Evolutionary conservation across 2,113 vertebrate genomes (phyloP).

Genomic region (Scartelaos histophorus): DNA sequence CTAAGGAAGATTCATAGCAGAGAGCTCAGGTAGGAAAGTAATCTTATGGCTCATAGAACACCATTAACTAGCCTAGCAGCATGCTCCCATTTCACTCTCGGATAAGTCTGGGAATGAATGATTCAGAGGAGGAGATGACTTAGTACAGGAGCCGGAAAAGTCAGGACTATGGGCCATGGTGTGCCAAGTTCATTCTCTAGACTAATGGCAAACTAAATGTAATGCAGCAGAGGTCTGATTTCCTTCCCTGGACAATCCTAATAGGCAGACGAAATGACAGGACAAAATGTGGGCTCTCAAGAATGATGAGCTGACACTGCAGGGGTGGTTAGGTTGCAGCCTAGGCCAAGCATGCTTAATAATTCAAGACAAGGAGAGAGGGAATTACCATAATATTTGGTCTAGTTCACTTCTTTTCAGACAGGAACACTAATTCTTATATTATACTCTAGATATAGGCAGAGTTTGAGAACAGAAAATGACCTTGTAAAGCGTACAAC

Average conservation of each 20-base stretch:
- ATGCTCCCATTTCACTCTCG: constrained; percentile 71
- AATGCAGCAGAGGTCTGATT: constrained; percentile 30
- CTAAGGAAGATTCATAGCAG: constrained; percentile 69
- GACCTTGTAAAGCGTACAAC: constrained; percentile 22
- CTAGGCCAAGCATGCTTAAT: constrained; percentile 35
- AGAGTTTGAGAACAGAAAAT: constrained; percentile 14
- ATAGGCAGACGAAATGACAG: constrained; percentile 8
- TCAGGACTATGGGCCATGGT: background rate
- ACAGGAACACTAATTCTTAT: constrained; percentile 35
- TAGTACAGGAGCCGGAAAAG: constrained; percentile 18
- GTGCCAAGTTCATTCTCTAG: constrained; percentile 31
- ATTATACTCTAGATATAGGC: background rate
- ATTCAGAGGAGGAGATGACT: constrained; percentile 46
- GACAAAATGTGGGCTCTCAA: constrained; percentile 32
- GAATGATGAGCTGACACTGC: constrained; percentile 21
- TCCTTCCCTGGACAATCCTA: constrained; percentile 27
- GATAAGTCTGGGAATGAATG: constrained; percentile 68
- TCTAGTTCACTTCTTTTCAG: constrained; percentile 25
- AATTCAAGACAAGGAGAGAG: constrained; percentile 34
- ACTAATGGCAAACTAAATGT: constrained; percentile 51
- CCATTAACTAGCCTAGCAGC: constrained; percentile 68
- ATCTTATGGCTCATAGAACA: constrained; percentile 75
- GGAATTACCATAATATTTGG: constrained; percentile 39
- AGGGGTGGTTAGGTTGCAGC: constrained; percentile 17
- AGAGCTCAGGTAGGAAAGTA: constrained; percentile 67